Percentiles rank a stretch among this genome's conserved stretches.
Conservation (phyloP, 2,888 invertebrate species). For the Drosophila stalkeri region DNA sequence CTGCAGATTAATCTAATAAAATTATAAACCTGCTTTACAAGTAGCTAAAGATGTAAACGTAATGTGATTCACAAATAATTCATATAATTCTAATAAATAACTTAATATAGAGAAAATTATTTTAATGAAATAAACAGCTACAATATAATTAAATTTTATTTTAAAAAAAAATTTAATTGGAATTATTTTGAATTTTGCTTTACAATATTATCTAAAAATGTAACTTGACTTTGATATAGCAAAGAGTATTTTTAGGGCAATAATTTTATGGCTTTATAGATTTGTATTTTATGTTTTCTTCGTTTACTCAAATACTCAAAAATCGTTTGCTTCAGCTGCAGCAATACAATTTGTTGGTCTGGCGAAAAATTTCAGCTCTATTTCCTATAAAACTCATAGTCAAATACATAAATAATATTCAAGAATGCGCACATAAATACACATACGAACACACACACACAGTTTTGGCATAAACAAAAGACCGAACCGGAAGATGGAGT, state of each 20-base stretch:
- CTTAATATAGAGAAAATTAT: too few relatives aligned
- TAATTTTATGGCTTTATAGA: not conserved
- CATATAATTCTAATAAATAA: too few relatives aligned
- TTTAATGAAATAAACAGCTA: too few relatives aligned
- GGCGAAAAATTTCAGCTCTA: constrained; percentile 21
- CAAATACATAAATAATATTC: constrained; percentile 33
- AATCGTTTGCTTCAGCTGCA: not conserved
- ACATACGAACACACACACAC: constrained; percentile 7
- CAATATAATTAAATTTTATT: too few relatives aligned
- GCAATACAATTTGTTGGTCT: not conserved
- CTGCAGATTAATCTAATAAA: not conserved
- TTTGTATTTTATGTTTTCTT: not conserved
- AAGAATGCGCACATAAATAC: constrained; percentile 34
- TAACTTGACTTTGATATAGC: too few relatives aligned
- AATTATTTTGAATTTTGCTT: too few relatives aligned
- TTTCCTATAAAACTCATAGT: constrained; percentile 13
- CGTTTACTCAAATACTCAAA: not conserved
- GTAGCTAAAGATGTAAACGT: too few relatives aligned
- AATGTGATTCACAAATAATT: too few relatives aligned
- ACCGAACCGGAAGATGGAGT: constrained; percentile 44
- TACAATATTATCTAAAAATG: too few relatives aligned
- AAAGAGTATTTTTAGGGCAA: not conserved
- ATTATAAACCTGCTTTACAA: not conserved
- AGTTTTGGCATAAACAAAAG: constrained; percentile 46
- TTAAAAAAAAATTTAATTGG: too few relatives aligned